Evolutionary conservation across 2,113 vertebrate genomes (phyloP), one percentile per base, ranked within the genome.

Genomic region (Oncorhynchus masou): DNA sequence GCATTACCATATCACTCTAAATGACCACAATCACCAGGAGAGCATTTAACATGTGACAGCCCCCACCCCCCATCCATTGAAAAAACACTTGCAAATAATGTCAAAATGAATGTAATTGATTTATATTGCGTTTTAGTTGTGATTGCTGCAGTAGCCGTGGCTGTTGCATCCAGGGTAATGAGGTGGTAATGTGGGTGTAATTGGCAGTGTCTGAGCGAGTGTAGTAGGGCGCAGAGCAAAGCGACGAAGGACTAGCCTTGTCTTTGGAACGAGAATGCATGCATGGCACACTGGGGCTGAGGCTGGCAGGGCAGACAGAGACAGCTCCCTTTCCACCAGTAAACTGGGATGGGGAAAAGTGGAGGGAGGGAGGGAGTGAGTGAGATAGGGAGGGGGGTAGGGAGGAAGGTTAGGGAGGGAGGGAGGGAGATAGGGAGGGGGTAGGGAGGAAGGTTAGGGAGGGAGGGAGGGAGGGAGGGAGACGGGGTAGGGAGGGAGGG

Each of bases 1-100:
- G 70, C 78, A 90, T 91, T 88, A 91, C 78, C 87, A 91, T 88
- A 88, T 86, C 88, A 84, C 83, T 87, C 81, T 84, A 89, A 92
- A 92, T 91, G 80, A 87, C 77, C 83, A 84, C 83, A 83, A 90
- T 90, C 87, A 85, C 81, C 81, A 48, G 81, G 90, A 86, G 85
- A 84, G 81, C 87, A 84, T 88, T 91, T 89, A 90, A 86, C 88
- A 86, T 92, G 89, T 84, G 85, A 90, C 87, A 81, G 84, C 39
- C 20, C 68, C 39, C 20, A 22, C 39, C 68, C 22, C 5, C 45
- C 22, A 45, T 84, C 86, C 77, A 86, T 69, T 39, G 48, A 70
- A 76, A 75, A 81, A 75, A 49, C 34, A 39, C 16, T 59, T 48
- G 66, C 81, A 89, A 88, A 90, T 88, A 86, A 79, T 76, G 79